Percentiles rank a stretch among this genome's conserved stretches.
These are phyloP conservation scores for Cephus rjabovi DNA, from an alignment of 2,888 invertebrate genomes.

Conservation along the genomic window DNA sequence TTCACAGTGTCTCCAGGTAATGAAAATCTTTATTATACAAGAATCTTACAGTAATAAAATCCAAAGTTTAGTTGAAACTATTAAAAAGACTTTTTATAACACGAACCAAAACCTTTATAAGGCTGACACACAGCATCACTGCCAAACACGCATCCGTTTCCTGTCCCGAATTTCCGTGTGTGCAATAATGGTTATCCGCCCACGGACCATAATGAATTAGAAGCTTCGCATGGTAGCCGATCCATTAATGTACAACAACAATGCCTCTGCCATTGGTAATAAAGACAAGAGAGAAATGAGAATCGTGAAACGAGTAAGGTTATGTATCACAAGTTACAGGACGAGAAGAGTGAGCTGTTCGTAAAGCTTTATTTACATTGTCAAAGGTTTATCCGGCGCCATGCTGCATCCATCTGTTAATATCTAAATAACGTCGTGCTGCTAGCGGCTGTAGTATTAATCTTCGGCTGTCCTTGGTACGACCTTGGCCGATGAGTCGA, in stretches of 20 bases:
- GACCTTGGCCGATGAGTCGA: neutral
- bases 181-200: constrained; percentile 40
- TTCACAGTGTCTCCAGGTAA: neutral
- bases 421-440: neutral
- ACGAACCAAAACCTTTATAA: neutral
- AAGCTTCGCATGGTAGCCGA: constrained; percentile 30
- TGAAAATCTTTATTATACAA: neutral
- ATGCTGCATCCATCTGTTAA: constrained; percentile 3
- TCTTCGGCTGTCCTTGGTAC: neutral
- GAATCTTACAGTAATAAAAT: neutral
- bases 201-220: constrained; percentile 39
- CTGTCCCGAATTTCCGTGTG: constrained; percentile 43
- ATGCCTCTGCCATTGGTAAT: neutral
- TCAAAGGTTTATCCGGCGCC: neutral
- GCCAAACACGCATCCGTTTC: constrained; percentile 42
- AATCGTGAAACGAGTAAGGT: neutral
- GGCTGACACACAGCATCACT: constrained; percentile 32
- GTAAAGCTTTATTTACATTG: neutral
- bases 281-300: neutral
- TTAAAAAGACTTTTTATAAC: neutral
- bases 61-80: neutral
- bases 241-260: neutral
- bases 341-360: neutral
- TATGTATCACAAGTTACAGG: neutral
- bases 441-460: neutral